These are phyloP conservation scores for Orycteropus afer DNA, from an alignment of 2,113 vertebrate genomes.

Conservation along the genomic window DNA sequence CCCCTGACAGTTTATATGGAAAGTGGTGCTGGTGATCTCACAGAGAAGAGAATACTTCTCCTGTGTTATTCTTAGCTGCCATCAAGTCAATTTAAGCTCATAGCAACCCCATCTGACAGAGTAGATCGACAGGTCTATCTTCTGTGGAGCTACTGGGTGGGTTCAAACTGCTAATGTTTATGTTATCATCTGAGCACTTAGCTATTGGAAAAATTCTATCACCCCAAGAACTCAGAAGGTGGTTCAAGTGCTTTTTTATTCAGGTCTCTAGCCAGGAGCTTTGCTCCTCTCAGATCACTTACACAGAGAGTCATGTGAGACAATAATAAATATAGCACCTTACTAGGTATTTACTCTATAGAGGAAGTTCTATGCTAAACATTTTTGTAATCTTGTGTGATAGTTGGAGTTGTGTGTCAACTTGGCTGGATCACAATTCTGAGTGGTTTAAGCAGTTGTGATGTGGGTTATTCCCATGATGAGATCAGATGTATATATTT, in stretches of 20 bases:
- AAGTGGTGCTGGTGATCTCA: neutral
- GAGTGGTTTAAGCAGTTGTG: too few relatives aligned
- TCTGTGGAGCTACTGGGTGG: neutral
- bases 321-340: neutral
- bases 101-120: neutral
- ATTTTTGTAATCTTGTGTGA: conserved; percentile 29
- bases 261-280: neutral
- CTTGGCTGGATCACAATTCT: too few relatives aligned
- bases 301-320: neutral
- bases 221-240: rapidly evolving
- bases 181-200: neutral
- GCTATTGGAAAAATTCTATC: neutral
- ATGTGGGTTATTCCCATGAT: too few relatives aligned
- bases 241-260: neutral
- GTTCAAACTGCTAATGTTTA: neutral
- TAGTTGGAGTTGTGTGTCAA: too few relatives aligned
- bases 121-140: neutral
- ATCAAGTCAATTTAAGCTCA: neutral
- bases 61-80: neutral
- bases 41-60: neutral
- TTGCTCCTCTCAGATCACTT: neutral
- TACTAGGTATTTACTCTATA: neutral
- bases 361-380: neutral
- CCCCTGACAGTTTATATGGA: neutral
- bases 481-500: too few relatives aligned